These are phyloP conservation scores for Gymnothorax javanicus DNA, from an alignment of 2,797 vertebrate species.

Conservation along the genomic window DNA sequence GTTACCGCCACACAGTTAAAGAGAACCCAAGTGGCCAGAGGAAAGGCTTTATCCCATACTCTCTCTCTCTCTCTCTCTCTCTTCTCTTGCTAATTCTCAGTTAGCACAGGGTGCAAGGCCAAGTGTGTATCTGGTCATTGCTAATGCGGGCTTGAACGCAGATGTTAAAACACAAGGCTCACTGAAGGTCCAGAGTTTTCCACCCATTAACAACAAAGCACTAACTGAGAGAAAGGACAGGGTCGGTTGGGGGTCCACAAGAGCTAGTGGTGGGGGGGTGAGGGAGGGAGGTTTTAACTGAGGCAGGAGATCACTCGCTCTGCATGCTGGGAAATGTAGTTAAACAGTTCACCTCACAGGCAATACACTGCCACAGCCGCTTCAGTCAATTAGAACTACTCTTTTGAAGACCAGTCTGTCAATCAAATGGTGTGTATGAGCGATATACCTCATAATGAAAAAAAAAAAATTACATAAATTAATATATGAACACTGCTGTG, in stretches of 20 bases:
- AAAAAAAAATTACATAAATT: too few species aligned
- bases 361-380: not conserved
- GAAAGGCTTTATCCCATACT: not conserved
- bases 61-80: too few species aligned
- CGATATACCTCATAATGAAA: too few species aligned
- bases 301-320: not conserved
- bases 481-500: too few species aligned
- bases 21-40: not conserved
- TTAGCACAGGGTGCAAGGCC: not conserved
- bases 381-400: not conserved
- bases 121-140: not conserved
- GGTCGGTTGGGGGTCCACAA: not conserved
- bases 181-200: not conserved
- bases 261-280: not conserved
- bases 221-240: slow-evolving; percentile 23
- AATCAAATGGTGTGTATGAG: too few species aligned
- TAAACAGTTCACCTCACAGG: not conserved
- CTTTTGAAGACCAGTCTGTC: too few species aligned
- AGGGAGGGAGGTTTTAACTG: not conserved
- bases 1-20: not conserved
- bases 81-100: not conserved
- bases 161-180: not conserved
- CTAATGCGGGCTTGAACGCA: not conserved
- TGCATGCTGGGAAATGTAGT: not conserved
- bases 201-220: not conserved